These are phyloP conservation scores for Nemapogon koenigi DNA, from an alignment of 2,888 invertebrate species.

Conservation along the genomic window DNA sequence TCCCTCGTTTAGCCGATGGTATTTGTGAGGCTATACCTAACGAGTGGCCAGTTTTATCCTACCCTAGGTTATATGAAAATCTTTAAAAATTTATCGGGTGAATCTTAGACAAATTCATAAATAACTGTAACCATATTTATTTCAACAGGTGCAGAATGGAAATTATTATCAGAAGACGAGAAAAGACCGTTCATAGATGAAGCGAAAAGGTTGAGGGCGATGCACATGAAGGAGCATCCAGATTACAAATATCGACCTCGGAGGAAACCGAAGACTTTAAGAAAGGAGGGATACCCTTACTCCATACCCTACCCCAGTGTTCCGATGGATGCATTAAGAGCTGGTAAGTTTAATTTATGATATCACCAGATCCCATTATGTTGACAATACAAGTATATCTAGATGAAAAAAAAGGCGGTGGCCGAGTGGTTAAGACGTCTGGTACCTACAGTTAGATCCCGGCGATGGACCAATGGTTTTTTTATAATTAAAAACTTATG, in stretches of 20 bases:
- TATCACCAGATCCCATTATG: no score
- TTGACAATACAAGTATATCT: no score
- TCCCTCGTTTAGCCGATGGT: no score
- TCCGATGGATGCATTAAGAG: slow-evolving; percentile 86
- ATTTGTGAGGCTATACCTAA: no score
- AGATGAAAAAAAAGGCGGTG: no score
- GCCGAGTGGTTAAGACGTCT: no score
- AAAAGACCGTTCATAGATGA: slow-evolving; percentile 98
- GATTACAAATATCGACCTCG: slow-evolving; percentile 93
- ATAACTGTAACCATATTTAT: slow-evolving; percentile 5
- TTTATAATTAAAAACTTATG: no score
- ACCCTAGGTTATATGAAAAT: no score
- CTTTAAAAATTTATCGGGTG: no score
- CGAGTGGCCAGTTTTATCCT: no score
- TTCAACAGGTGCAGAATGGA: slow-evolving; percentile 96
- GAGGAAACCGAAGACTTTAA: slow-evolving; percentile 85
- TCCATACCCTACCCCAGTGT: slow-evolving; percentile 92
- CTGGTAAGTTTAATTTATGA: slow-evolving; percentile 70
- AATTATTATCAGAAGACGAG: slow-evolving; percentile 89
- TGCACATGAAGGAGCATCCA: slow-evolving; percentile 96
- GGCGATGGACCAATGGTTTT: no score
- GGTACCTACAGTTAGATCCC: no score
- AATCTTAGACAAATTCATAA: background rate
- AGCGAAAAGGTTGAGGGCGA: slow-evolving; percentile 90
- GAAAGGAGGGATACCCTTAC: slow-evolving; percentile 92